phyloP scores from a whole-genome alignment of 2,113 vertebrate genomes.

The Sylvia atricapilla region DNA sequence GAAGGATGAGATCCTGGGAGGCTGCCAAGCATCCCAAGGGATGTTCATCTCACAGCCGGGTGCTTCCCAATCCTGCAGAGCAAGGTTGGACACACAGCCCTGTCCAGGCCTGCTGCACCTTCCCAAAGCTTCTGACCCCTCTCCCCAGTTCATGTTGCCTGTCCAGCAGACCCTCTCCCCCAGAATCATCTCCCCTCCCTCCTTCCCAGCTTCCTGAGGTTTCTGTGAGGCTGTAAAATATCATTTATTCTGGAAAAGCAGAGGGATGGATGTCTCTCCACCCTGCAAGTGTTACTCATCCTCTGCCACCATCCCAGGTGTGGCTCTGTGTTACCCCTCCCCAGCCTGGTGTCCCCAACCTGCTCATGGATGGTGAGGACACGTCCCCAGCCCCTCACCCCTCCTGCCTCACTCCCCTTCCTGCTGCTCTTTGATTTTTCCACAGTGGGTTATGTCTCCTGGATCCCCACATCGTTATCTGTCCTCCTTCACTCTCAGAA shows the following conservation, averaged over 20 bases:
- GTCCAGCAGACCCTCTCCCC: not conserved
- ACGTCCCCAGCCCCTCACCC: rapidly evolving
- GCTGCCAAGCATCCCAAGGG: not conserved
- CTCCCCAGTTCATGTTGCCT: not conserved
- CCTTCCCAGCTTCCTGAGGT: not conserved
- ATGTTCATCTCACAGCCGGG: too few relatives aligned
- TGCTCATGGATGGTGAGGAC: not conserved
- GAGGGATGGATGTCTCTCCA: not conserved
- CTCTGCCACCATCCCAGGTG: not conserved
- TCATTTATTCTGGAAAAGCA: not conserved
- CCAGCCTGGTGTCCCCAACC: not conserved
- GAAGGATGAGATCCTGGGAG: not conserved
- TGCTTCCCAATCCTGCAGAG: not conserved
- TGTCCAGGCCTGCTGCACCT: not conserved
- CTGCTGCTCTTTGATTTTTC: not conserved
- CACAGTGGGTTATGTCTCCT: not conserved
- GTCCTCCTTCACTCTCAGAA: slow-evolving; percentile 18
- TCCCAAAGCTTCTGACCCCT: not conserved
- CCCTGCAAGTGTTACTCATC: not conserved
- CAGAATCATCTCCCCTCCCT: not conserved
- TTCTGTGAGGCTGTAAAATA: not conserved
- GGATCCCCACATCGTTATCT: slow-evolving; percentile 39
- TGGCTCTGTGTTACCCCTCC: not conserved
- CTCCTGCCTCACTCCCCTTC: not conserved
- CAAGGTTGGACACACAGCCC: not conserved